Evolutionary conservation across 1,140 invertebrate species (phyloP), one percentile per base, ranked within the genome.

Genomic region (Panagrolaimus sp.): DNA sequence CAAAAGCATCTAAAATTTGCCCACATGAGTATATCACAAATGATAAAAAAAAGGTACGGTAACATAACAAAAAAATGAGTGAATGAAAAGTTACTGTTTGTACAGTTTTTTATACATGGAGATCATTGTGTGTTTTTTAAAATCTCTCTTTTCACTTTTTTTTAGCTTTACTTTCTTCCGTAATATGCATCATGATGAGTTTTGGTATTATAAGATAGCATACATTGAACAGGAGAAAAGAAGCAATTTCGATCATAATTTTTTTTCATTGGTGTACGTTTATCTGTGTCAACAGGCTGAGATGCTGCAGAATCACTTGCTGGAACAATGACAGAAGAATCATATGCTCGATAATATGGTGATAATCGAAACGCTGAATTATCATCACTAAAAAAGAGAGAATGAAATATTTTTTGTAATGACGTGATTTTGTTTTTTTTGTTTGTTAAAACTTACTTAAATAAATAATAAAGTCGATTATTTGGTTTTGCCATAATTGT

Each of bases 181-280:
- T 13, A 13, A 20, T 57, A 57, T 14, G 51, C 51, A 16, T 57
- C 51, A 11, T 57, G 51, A 27, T 57, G 11, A 11, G 11, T 11
- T 16, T 57, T 67, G 63, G 16, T 74, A 25, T 74, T 74, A 48
- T 53, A 74, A 1, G 71, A 66, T 9, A 74, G 64, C 73, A 74
- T 74, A 63, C 73, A 74, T 65, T 74, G 73, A 20, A 74, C 73
- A 20, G 73, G 73, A n/a, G 73, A 74, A 64, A 74, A 74, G 72
- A 74, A 74, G 48, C 73, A 74, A 66, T 74, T 74, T 31, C 73
- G 53, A 53, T 74, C 73, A 25, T 74, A 74, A 57, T 74, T 71
- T 63, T 74, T 74, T 27, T 57, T 57, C 9, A 27, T 57, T 11
- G 51, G 51, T 57, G 51, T 27, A 20, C 51, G 51, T 27, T 57